phyloP scores from a whole-genome alignment of 1,140 invertebrate species.

The Nilaparvata lugens region DNA sequence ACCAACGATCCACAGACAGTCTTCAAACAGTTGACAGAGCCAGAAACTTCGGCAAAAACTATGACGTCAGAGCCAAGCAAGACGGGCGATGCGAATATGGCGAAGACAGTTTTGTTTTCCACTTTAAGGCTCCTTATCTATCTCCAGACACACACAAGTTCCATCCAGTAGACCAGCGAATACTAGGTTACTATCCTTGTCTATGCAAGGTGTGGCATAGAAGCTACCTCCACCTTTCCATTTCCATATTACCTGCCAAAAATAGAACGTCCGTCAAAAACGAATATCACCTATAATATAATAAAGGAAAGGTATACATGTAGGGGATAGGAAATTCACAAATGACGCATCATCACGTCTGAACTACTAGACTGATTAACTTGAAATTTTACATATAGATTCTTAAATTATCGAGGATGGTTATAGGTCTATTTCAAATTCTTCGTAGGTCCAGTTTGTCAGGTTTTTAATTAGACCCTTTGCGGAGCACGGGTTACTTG shows the following conservation, averaged over 20 bases:
- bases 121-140: slow-evolving; percentile 21
- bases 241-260: slow-evolving; percentile 31
- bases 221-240: slow-evolving; percentile 30
- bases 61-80: slow-evolving; percentile 16
- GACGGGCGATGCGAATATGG: slow-evolving; percentile 36
- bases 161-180: slow-evolving; percentile 34
- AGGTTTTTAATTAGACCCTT: no score
- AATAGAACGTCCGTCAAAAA: no score
- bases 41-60: slow-evolving; percentile 36
- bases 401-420: no score
- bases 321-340: no score
- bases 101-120: slow-evolving; percentile 25
- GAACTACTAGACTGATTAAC: no score
- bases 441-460: no score
- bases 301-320: no score
- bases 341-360: no score
- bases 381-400: no score
- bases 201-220: slow-evolving; percentile 33
- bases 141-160: slow-evolving; percentile 27
- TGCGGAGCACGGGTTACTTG: no score
- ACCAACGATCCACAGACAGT: slow-evolving; percentile 27
- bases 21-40: slow-evolving; percentile 25
- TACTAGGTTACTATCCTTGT: slow-evolving; percentile 23
- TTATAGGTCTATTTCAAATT: no score
- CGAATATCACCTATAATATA: no score